These are phyloP conservation scores for Gambusia holbrooki DNA, from an alignment of 2,113 vertebrate genomes.

Conservation along the genomic window DNA sequence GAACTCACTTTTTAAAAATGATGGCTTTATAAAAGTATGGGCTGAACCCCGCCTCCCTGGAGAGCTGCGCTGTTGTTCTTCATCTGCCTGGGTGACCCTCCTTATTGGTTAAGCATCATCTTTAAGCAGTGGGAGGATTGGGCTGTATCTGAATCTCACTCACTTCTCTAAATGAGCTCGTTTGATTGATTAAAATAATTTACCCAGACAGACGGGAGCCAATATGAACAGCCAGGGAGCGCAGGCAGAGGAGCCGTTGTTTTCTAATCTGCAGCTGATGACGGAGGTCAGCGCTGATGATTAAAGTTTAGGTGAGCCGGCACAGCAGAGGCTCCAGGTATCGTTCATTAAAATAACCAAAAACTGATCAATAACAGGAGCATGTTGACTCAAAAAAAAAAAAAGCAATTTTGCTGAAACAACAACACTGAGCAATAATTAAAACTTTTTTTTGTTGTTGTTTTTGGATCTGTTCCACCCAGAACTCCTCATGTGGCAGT, in stretches of 20 bases:
- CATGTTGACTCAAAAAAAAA: no score
- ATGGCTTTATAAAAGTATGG: slow-evolving; percentile 39
- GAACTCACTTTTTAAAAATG: slow-evolving; percentile 38
- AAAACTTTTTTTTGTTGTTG: no score
- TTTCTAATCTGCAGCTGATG: slow-evolving; percentile 77
- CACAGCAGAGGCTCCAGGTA: slow-evolving; percentile 9
- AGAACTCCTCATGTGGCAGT: no score
- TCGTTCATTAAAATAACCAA: no score
- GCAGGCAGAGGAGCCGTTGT: slow-evolving; percentile 50
- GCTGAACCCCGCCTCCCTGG: slow-evolving; percentile 22
- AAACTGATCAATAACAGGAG: no score
- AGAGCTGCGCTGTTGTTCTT: slow-evolving; percentile 32
- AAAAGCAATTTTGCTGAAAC: no score
- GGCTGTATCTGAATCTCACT: slow-evolving; percentile 44
- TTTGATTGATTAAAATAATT: slow-evolving; percentile 68
- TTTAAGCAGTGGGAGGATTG: slow-evolving; percentile 6
- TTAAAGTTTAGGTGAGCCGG: slow-evolving; percentile 64
- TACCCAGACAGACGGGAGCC: slow-evolving; percentile 26
- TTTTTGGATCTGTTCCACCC: no score
- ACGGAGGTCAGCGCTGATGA: slow-evolving; percentile 70
- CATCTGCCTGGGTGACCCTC: slow-evolving; percentile 31
- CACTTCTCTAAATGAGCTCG: slow-evolving; percentile 58
- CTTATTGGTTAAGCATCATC: slow-evolving; percentile 39
- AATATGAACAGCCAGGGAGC: slow-evolving; percentile 43
- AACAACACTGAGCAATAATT: no score